Base-by-base conservation (phyloP, 2,888 invertebrate species). In the Drosophila algonquin region DNA sequence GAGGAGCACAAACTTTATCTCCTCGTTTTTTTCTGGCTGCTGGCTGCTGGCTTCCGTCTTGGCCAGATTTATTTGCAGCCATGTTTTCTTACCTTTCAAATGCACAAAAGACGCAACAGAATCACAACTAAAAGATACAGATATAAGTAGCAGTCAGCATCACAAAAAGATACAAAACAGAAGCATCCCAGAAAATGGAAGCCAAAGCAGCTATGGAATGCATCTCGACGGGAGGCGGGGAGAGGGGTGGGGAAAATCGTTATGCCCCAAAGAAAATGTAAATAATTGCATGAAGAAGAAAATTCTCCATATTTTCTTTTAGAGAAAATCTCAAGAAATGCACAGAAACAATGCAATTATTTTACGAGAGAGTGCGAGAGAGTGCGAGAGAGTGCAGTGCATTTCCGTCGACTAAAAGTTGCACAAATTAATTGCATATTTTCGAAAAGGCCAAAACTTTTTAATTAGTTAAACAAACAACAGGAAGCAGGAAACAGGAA, bases 261-360 rank as follows among this genome's bases (percentile, higher is more conserved):
- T 35, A 35, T 35, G 35, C 12, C 2, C 35, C 12, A 35, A 35
- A 35, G 12, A 64, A 76, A 84, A 84, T 73, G 79, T 80, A 87
- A 87, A 86, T 81, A 89, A 83, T 77, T 78, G 77, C 78, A 74
- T 71, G 68, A 70, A 70, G 71, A 51, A 30, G 71, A 51, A 30
- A 63, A 56, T 72, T 51, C 72, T 75, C 65, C n/a, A 48, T 40
- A 30, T 18, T 61, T 57, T 63, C 52, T 61, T 67, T 65, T 21
- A n/a, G 40, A n/a, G n/a, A 40, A 40, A n/a, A 40, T 56, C 59
- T 46, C 46, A 69, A 60, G 50, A 76, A 86, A 81, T 80, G 81
- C 76, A 86, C 58, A 55, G 58, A 72, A 67, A 80, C 77, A 80
- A 82, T 80, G 86, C 90, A 84, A 80, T 90, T 81, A 89, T 85